Conservation (phyloP, 2,113 vertebrate genomes). For the Petaurus breviceps region DNA sequence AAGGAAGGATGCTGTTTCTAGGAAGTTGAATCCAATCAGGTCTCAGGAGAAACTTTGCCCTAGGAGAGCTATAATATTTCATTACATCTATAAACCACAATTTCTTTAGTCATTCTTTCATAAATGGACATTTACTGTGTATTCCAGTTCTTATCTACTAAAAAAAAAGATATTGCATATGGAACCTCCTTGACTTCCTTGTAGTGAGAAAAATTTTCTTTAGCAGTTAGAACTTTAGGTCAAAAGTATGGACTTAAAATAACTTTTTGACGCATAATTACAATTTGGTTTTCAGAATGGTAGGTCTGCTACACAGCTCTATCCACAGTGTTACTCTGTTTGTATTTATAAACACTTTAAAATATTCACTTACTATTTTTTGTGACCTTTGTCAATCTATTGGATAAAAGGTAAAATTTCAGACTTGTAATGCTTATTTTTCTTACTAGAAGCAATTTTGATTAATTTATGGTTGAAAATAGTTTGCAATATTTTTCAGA, state of each 20-base stretch:
- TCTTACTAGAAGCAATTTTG: neutral
- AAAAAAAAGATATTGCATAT: neutral
- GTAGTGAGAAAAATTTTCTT: neutral
- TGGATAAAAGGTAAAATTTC: neutral
- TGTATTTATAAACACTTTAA: neutral
- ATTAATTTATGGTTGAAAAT: neutral
- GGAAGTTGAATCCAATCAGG: neutral
- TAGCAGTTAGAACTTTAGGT: neutral
- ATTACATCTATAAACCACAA: neutral
- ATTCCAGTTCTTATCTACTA: neutral
- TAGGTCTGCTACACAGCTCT: neutral
- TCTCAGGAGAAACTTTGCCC: neutral
- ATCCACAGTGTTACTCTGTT: neutral
- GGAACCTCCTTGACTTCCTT: neutral
- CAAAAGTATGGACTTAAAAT: neutral
- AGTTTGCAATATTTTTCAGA: neutral
- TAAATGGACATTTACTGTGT: neutral
- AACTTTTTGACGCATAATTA: too few relatives aligned
- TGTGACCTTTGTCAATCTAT: neutral
- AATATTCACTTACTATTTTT: neutral
- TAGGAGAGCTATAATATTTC: neutral
- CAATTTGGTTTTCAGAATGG: neutral
- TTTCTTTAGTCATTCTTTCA: neutral
- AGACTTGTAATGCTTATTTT: neutral
- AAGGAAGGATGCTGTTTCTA: neutral